Conservation (phyloP, 1,140 invertebrate species). For the Halesus radiatus region DNA sequence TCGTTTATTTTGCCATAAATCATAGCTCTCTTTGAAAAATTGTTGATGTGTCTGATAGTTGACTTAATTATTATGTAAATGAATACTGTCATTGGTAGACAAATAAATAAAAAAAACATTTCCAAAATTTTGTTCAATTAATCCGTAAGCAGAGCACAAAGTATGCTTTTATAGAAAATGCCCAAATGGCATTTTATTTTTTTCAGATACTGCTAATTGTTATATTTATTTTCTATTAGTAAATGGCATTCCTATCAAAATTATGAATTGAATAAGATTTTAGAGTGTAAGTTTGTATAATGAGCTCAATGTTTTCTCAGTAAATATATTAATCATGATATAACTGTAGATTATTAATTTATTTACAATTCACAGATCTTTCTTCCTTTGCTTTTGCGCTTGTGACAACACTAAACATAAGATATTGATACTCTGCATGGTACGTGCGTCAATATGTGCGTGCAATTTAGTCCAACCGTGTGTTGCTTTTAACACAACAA, state of each 20-base stretch:
- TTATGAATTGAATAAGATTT: constrained; percentile 24
- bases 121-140: background rate
- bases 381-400: too few species aligned
- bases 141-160: background rate
- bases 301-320: constrained; percentile 57
- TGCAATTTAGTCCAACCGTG: too few species aligned
- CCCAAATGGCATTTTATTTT: background rate
- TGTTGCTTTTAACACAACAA: too few species aligned
- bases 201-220: background rate
- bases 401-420: too few species aligned
- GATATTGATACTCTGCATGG: too few species aligned
- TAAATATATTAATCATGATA: constrained; percentile 44
- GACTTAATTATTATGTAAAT: too few species aligned
- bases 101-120: constrained; percentile 3
- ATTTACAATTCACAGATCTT: too few species aligned
- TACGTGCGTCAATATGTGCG: too few species aligned
- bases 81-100: background rate
- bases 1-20: too few species aligned
- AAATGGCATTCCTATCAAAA: constrained; percentile 42
- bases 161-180: constrained; percentile 3
- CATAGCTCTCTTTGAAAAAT: too few species aligned
- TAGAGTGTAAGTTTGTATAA: constrained; percentile 56
- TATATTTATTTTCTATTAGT: constrained; percentile 2
- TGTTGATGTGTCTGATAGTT: too few species aligned
- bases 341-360: background rate